These are phyloP conservation scores for Adelphocoris suturalis DNA, from an alignment of 2,888 invertebrate genomes.

Conservation along the genomic window DNA sequence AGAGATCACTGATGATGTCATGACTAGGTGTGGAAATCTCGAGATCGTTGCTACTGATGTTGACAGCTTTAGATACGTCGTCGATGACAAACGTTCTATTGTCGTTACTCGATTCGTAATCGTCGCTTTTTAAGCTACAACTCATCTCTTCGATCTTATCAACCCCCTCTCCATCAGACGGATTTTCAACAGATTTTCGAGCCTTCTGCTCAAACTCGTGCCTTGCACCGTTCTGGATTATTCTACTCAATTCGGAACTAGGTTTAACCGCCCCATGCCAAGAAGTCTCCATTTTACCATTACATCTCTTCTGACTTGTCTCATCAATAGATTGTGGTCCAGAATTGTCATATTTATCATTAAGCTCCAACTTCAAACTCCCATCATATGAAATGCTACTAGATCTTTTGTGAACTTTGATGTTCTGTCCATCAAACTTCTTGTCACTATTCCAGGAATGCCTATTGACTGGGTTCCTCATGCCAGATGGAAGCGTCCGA, in stretches of 20 bases:
- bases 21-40: slow-evolving; percentile 75
- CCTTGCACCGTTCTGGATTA: slow-evolving; percentile 73
- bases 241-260: slow-evolving; percentile 74
- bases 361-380: slow-evolving; percentile 59
- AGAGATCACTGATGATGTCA: slow-evolving; percentile 74
- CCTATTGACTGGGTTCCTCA: slow-evolving; percentile 78
- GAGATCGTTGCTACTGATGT: slow-evolving; percentile 75
- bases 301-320: slow-evolving; percentile 60
- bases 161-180: slow-evolving; percentile 63
- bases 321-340: slow-evolving; percentile 51
- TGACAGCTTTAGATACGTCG: slow-evolving; percentile 75
- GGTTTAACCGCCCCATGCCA: slow-evolving; percentile 76
- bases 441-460: slow-evolving; percentile 80
- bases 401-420: slow-evolving; percentile 79
- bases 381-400: slow-evolving; percentile 79
- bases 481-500: slow-evolving; percentile 78
- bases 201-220: slow-evolving; percentile 73
- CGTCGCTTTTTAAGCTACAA: slow-evolving; percentile 75
- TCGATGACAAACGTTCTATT: slow-evolving; percentile 75
- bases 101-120: slow-evolving; percentile 74
- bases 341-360: slow-evolving; percentile 41
- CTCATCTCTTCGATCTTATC: slow-evolving; percentile 74
- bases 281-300: slow-evolving; percentile 74
- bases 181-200: slow-evolving; percentile 70
- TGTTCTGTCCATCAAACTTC: slow-evolving; percentile 74